Conservation (phyloP, 2,797 vertebrate genomes). For the Phylloscopus collybita region DNA sequence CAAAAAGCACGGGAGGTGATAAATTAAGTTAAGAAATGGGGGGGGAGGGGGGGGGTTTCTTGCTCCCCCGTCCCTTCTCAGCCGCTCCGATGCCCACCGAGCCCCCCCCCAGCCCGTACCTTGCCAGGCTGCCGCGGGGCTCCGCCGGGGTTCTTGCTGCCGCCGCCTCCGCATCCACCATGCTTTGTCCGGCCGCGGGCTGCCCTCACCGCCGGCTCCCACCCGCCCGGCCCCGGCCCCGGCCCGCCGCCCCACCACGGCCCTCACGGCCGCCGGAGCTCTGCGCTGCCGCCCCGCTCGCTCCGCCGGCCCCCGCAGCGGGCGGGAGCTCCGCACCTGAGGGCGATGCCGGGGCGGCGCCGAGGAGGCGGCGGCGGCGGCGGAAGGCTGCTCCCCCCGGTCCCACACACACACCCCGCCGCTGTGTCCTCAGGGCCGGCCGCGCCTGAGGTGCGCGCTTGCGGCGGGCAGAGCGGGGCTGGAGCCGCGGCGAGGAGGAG, state of each 20-base stretch:
- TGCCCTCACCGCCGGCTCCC: background rate
- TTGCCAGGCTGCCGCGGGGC: background rate
- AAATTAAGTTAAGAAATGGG: fast-evolving
- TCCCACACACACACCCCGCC: no score
- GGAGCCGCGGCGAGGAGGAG: background rate
- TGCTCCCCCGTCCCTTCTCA: background rate
- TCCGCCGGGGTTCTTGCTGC: background rate
- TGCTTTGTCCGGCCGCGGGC: background rate
- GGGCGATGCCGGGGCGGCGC: background rate
- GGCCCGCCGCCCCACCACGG: background rate
- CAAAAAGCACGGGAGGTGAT: background rate
- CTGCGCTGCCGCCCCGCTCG: background rate
- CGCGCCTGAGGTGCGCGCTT: background rate
- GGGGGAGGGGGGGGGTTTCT: background rate
- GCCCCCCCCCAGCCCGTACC: background rate
- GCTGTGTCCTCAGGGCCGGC: background rate
- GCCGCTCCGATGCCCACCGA: background rate
- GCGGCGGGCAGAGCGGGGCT: background rate
- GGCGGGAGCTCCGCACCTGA: background rate
- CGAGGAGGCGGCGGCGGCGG: background rate
- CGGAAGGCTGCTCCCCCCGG: background rate
- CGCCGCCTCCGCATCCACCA: conserved; percentile 12
- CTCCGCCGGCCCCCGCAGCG: background rate
- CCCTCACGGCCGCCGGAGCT: background rate
- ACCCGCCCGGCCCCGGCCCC: background rate